Percentiles rank a stretch among this genome's conserved stretches.
Evolutionary conservation across 2,888 invertebrate genomes (phyloP).

Genomic region (Lathronympha strigana): DNA sequence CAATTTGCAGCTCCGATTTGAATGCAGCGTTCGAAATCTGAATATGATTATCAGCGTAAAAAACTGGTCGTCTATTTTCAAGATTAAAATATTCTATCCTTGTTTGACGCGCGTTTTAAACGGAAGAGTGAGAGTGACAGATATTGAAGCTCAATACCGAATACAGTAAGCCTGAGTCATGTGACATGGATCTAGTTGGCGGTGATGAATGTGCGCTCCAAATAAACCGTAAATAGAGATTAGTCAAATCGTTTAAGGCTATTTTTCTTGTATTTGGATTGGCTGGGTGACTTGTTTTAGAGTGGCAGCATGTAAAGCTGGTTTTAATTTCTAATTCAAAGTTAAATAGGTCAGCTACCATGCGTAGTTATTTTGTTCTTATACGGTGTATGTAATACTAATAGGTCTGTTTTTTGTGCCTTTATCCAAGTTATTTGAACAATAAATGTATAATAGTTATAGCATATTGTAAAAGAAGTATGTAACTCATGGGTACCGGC

Average conservation of each 20-base stretch:
- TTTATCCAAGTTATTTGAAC: too few relatives aligned
- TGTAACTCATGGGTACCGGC: too few relatives aligned
- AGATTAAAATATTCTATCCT: neutral
- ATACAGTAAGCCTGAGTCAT: slow-evolving; percentile 32
- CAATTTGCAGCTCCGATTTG: slow-evolving; percentile 47
- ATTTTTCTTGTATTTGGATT: slow-evolving; percentile 30
- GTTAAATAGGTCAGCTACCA: neutral
- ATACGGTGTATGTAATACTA: too few relatives aligned
- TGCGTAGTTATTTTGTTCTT: neutral
- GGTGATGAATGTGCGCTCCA: slow-evolving; percentile 29
- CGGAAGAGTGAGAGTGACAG: slow-evolving; percentile 19
- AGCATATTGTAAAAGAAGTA: too few relatives aligned
- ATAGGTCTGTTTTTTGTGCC: too few relatives aligned
- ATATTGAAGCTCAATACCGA: slow-evolving; percentile 4
- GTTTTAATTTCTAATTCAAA: slow-evolving; percentile 1
- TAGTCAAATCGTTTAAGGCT: slow-evolving; percentile 24
- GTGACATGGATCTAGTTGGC: slow-evolving; percentile 26
- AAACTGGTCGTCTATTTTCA: slow-evolving; percentile 15
- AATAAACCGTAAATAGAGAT: slow-evolving; percentile 38
- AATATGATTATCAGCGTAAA: slow-evolving; percentile 17
- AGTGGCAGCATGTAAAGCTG: neutral
- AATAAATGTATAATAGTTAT: too few relatives aligned
- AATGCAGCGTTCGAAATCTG: slow-evolving; percentile 36
- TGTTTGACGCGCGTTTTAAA: neutral
- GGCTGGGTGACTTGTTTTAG: neutral